phyloP scores from a whole-genome alignment of 1,140 invertebrate genomes.

The Archegozetes longisetosus region DNA sequence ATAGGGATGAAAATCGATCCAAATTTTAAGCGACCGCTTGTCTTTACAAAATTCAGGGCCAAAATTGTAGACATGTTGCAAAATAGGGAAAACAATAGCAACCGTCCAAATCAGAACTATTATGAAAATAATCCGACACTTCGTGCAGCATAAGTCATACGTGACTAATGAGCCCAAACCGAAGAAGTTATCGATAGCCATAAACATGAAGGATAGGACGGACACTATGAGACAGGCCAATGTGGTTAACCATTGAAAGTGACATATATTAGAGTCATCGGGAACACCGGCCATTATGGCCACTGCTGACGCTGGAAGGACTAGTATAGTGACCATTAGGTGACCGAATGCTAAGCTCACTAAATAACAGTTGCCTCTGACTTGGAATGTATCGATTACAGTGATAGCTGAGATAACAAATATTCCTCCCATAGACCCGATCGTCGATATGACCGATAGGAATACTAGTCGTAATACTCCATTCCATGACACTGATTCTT shows the following conservation, averaged over 20 bases:
- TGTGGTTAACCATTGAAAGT: conserved; percentile 46
- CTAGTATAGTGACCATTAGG: conserved; percentile 48
- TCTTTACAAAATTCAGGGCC: conserved; percentile 24
- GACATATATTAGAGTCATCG: conserved; percentile 40
- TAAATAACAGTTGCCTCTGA: conserved; percentile 48
- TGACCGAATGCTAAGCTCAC: conserved; percentile 60
- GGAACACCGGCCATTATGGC: conserved; percentile 41
- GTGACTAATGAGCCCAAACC: conserved; percentile 16
- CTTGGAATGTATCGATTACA: conserved; percentile 21
- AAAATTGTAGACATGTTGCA: conserved; percentile 34
- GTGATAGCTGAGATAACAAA: conserved; percentile 56
- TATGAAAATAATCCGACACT: conserved; percentile 26
- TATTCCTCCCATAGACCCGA: conserved; percentile 53
- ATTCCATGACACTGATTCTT: conserved; percentile 35
- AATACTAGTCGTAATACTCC: conserved; percentile 46
- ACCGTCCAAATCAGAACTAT: conserved; percentile 36
- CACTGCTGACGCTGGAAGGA: conserved; percentile 51
- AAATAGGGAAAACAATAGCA: conserved; percentile 35
- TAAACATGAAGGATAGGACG: conserved; percentile 43
- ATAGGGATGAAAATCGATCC: conserved; percentile 13
- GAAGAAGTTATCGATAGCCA: conserved; percentile 37
- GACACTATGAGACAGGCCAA: conserved; percentile 46
- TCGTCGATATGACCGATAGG: conserved; percentile 41
- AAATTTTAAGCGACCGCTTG: conserved; percentile 18
- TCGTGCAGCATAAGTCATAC: conserved; percentile 21